Conservation (phyloP, 2,888 invertebrate genomes). For the Ophion costatus region DNA sequence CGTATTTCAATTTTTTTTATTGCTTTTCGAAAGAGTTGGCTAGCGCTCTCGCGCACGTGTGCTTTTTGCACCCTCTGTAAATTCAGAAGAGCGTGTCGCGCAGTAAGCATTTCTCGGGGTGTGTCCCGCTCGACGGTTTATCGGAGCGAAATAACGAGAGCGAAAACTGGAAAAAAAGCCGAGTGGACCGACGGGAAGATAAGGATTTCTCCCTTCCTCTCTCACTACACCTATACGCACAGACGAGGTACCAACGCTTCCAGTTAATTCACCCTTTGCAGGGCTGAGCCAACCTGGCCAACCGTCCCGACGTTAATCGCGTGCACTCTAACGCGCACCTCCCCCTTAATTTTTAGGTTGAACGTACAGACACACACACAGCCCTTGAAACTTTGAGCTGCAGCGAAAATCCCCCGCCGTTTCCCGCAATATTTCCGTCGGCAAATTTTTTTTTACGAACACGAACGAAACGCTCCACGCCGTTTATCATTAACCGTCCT, state of each 20-base stretch:
- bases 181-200: constrained; percentile 33
- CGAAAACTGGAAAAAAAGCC: constrained; percentile 30
- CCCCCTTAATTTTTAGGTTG: constrained; percentile 57
- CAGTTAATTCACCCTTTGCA: constrained; percentile 53
- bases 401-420: background rate
- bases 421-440: background rate
- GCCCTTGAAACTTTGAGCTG: background rate
- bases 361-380: background rate
- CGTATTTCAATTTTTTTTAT: background rate
- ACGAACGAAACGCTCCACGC: too few relatives aligned
- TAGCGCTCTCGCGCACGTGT: constrained; percentile 12
- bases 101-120: constrained; percentile 35
- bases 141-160: constrained; percentile 64
- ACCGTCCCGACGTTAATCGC: constrained; percentile 63
- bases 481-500: too few relatives aligned
- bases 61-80: constrained; percentile 44
- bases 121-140: constrained; percentile 39
- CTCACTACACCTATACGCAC: constrained; percentile 13
- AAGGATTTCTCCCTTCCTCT: constrained; percentile 25
- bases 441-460: too few relatives aligned
- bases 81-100: constrained; percentile 45
- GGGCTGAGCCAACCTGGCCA: constrained; percentile 25
- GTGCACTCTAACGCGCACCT: constrained; percentile 63
- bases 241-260: constrained; percentile 27
- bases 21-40: background rate